phyloP scores from a whole-genome alignment of 2,888 invertebrate species.

The Serripes groenlandicus region DNA sequence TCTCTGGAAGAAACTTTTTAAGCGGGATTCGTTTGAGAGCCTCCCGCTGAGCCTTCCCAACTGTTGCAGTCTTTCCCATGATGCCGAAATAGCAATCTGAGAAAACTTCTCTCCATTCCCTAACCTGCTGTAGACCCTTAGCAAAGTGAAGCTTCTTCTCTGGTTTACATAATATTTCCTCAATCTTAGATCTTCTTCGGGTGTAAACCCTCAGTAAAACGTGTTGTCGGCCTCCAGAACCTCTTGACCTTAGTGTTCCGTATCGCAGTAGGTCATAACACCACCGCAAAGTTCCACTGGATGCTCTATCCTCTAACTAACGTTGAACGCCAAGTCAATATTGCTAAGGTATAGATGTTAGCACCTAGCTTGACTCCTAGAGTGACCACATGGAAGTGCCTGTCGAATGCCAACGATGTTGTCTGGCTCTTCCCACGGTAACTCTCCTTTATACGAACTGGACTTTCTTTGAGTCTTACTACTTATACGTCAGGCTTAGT shows the following conservation, averaged over 20 bases:
- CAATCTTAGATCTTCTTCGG: background rate
- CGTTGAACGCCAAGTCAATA: no score
- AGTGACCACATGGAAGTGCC: slow-evolving; percentile 3
- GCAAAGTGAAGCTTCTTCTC: background rate
- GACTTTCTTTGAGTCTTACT: background rate
- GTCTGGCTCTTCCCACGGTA: no score
- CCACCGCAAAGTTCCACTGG: slow-evolving; percentile 5
- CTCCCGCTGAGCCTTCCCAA: slow-evolving; percentile 2
- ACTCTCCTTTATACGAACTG: background rate
- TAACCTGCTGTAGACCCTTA: background rate
- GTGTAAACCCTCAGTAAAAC: background rate
- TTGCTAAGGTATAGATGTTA: background rate
- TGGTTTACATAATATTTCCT: background rate
- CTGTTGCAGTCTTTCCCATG: background rate
- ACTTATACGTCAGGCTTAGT: no score
- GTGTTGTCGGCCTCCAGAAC: background rate
- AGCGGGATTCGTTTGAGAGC: slow-evolving; percentile 8
- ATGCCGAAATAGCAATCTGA: slow-evolving; percentile 12
- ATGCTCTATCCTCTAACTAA: no score
- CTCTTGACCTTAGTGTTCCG: background rate
- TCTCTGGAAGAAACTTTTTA: background rate
- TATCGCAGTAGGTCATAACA: slow-evolving; percentile 9
- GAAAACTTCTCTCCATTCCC: slow-evolving; percentile 9
- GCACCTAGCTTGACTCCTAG: background rate
- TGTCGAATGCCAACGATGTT: slow-evolving; percentile 3